Percentiles rank a stretch among this genome's conserved stretches.
These are phyloP conservation scores for Misgurnus anguillicaudatus DNA, from an alignment of 2,113 vertebrate genomes.

Conservation along the genomic window DNA sequence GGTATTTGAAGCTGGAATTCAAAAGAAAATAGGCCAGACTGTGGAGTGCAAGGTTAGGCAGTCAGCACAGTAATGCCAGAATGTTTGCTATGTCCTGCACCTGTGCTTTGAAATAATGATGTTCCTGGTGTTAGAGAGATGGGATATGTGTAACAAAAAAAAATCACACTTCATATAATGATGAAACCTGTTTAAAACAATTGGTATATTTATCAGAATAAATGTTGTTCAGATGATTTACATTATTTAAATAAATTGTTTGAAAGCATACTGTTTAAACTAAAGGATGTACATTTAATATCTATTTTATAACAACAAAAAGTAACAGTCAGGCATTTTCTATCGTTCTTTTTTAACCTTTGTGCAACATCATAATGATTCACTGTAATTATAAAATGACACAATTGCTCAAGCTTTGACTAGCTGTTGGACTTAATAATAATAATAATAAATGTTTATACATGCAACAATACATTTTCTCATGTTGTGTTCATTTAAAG, in stretches of 20 bases:
- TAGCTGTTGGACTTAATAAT: not conserved
- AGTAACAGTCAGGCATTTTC: not conserved
- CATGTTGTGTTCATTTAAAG: not conserved
- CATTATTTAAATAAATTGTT: not conserved
- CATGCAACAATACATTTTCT: too few relatives aligned
- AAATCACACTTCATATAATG: not conserved
- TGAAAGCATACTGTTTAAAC: not conserved
- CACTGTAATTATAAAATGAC: not conserved
- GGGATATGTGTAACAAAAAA: not conserved
- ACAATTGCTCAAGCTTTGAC: not conserved
- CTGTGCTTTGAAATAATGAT: not conserved
- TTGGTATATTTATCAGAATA: not conserved
- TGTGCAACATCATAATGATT: not conserved
- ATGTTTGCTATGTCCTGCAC: not conserved
- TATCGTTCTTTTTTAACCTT: not conserved
- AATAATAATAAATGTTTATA: not conserved
- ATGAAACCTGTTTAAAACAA: conserved; percentile 10
- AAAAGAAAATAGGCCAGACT: conserved; percentile 10
- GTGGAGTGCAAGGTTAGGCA: not conserved
- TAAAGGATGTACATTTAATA: not conserved
- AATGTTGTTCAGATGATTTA: not conserved
- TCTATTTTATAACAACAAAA: not conserved
- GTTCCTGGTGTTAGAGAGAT: not conserved
- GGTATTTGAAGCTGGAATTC: conserved; percentile 26
- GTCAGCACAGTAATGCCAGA: not conserved